Evolutionary conservation across 1,140 invertebrate species (phyloP).

Genomic region (Drosophila ambigua): DNA sequence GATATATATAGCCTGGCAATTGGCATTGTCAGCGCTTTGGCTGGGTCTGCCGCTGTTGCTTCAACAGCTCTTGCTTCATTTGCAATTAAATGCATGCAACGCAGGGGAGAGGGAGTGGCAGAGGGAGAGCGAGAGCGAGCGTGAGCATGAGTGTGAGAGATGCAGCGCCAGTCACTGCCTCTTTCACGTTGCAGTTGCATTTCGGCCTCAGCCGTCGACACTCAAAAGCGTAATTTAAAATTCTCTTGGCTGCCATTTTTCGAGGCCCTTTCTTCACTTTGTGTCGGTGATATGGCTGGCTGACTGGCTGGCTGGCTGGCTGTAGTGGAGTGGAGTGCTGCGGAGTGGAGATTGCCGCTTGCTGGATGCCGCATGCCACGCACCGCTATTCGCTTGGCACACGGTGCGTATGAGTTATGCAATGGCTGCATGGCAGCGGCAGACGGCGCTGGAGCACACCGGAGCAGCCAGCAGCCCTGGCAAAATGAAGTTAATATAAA

Average conservation of each 20-base stretch:
- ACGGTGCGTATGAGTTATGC: constrained; percentile 81
- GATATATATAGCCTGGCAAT: constrained; percentile 45
- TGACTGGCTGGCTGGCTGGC: constrained; percentile 16
- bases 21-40: constrained; percentile 66
- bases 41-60: constrained; percentile 16
- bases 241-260: constrained; percentile 79
- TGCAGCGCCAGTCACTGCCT: constrained; percentile 13
- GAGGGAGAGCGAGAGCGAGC: too few species aligned
- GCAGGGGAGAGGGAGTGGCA: constrained; percentile 28
- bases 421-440: constrained; percentile 58
- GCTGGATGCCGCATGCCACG: constrained; percentile 1
- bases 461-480: constrained; percentile 15
- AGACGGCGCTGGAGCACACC: constrained; percentile 3
- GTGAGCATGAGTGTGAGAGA: neutral
- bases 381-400: constrained; percentile 48
- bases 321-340: neutral
- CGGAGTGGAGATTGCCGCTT: too few species aligned
- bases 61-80: constrained; percentile 63
- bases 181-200: constrained; percentile 55
- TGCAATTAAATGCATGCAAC: constrained; percentile 80
- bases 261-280: constrained; percentile 65
- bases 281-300: constrained; percentile 66
- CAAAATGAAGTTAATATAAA: constrained; percentile 81
- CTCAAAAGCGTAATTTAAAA: constrained; percentile 82
- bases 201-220: constrained; percentile 65